Evolutionary conservation across 2,797 vertebrate species (phyloP).

Genomic region (Epinephelus coioides): DNA sequence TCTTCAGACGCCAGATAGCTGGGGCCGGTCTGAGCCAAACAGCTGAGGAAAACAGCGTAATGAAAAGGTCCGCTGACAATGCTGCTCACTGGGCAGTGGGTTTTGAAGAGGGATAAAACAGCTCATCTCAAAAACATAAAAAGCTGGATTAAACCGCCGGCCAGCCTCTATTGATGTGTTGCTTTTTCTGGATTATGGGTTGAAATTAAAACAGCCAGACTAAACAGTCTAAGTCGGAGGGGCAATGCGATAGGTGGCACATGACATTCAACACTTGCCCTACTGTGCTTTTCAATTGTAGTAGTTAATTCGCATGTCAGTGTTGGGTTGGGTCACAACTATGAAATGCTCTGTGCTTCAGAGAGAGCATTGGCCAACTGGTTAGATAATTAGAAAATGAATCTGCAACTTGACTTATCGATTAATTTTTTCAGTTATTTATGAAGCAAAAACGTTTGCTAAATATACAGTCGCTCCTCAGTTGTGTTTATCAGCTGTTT

Average conservation of each 20-base stretch:
- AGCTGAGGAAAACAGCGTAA: constrained; percentile 63
- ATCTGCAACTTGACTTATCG: not conserved
- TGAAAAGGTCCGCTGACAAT: constrained; percentile 72
- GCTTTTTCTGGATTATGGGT: constrained; percentile 32
- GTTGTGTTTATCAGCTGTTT: not conserved
- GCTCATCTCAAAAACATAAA: constrained; percentile 55
- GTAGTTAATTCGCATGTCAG: constrained; percentile 8
- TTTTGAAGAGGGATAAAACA: constrained; percentile 66
- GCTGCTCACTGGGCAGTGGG: constrained; percentile 54
- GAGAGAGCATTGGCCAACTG: not conserved
- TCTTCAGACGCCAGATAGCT: constrained; percentile 69
- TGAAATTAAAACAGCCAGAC: constrained; percentile 50
- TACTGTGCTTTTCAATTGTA: constrained; percentile 16
- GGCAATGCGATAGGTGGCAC: constrained; percentile 9
- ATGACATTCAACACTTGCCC: constrained; percentile 14
- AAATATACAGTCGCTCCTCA: not conserved
- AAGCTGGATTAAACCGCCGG: constrained; percentile 54
- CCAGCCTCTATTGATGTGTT: constrained; percentile 38
- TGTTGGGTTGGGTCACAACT: not conserved
- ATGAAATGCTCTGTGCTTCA: not conserved
- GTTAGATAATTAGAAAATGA: not conserved
- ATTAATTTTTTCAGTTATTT: not conserved
- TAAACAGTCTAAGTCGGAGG: constrained; percentile 20
- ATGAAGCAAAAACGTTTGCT: not conserved
- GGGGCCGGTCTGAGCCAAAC: constrained; percentile 65